Conservation (phyloP, 2,797 vertebrate genomes). For the Enoplosus armatus region DNA sequence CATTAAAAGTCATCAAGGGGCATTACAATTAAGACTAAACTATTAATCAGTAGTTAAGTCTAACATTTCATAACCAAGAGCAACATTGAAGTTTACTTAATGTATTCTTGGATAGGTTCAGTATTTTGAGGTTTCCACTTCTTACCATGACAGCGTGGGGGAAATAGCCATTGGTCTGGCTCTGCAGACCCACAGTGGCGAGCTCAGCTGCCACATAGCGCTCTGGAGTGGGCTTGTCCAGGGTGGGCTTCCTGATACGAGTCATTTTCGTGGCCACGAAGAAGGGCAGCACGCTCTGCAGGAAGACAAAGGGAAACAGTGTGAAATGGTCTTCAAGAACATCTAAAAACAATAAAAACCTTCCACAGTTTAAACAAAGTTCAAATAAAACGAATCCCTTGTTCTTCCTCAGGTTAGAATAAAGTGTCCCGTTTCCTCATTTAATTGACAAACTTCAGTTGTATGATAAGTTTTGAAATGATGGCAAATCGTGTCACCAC, state of each 20-base stretch:
- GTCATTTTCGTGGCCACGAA: slow-evolving; percentile 94
- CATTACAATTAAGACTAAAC: too few species aligned
- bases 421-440: not conserved
- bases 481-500: not conserved
- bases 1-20: not conserved
- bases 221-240: slow-evolving; percentile 90
- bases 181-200: slow-evolving; percentile 89
- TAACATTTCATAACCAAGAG: not conserved
- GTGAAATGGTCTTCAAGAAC: not conserved
- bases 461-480: not conserved
- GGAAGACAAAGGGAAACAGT: not conserved
- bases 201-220: slow-evolving; percentile 91
- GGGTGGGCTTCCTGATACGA: slow-evolving; percentile 89
- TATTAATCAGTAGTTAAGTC: too few species aligned
- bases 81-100: not conserved
- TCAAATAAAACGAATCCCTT: not conserved
- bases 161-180: slow-evolving; percentile 91
- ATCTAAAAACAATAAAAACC: not conserved
- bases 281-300: slow-evolving; percentile 93
- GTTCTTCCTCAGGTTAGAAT: not conserved
- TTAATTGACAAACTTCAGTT: not conserved
- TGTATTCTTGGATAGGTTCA: not conserved
- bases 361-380: not conserved
- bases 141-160: slow-evolving; percentile 92
- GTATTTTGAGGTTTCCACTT: not conserved